Evolutionary conservation across 2,888 invertebrate genomes (phyloP).

Genomic region (Mythimna ferrago): DNA sequence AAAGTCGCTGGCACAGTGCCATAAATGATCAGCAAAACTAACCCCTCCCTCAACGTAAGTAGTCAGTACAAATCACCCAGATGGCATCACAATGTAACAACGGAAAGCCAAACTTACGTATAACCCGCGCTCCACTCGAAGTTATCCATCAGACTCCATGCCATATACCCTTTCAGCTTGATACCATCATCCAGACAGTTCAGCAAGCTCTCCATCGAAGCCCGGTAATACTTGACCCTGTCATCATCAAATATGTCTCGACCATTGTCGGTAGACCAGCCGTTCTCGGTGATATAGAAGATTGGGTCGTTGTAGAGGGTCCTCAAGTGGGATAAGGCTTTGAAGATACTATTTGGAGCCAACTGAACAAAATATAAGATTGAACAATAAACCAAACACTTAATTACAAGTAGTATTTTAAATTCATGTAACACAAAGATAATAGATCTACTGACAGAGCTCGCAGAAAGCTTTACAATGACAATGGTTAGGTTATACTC

Average conservation of each 20-base stretch:
- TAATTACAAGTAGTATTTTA: background rate
- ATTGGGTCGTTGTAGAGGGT: constrained; percentile 86
- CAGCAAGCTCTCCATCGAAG: constrained; percentile 81
- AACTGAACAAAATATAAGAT: constrained; percentile 71
- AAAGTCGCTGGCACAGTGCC: no score
- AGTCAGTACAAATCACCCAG: no score
- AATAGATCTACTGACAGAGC: no score
- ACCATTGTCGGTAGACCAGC: constrained; percentile 82
- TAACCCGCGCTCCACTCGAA: constrained; percentile 92
- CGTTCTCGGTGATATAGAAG: constrained; percentile 92
- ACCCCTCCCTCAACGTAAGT: no score
- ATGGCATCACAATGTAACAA: no score
- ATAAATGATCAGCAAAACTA: no score
- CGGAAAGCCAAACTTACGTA: constrained; percentile 76
- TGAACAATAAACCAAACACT: no score
- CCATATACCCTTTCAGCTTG: constrained; percentile 88
- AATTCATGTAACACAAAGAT: no score
- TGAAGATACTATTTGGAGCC: constrained; percentile 90
- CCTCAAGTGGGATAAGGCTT: constrained; percentile 87
- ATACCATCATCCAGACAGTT: constrained; percentile 83
- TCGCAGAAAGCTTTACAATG: no score
- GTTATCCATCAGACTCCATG: constrained; percentile 92
- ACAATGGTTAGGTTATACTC: no score
- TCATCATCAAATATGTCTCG: constrained; percentile 80
- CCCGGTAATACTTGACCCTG: constrained; percentile 82